phyloP scores from a whole-genome alignment of 2,888 invertebrate species.

The Ochlodes sylvanus region DNA sequence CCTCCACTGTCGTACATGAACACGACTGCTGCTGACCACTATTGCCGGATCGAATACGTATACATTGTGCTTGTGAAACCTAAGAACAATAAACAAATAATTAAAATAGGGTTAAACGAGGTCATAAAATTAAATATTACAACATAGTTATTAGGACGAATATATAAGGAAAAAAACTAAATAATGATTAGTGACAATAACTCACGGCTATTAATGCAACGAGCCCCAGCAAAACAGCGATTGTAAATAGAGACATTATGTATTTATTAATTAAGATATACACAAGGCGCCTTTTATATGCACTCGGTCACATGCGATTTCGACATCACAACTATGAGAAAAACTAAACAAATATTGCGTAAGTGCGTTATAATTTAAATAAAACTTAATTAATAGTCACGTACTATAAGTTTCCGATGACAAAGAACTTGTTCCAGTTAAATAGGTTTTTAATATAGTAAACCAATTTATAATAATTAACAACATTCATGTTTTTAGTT shows the following conservation, averaged over 20 bases:
- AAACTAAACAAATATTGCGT: slow-evolving; percentile 23
- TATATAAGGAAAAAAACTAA: slow-evolving; percentile 2
- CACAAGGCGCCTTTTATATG: slow-evolving; percentile 17
- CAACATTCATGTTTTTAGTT: too few species aligned
- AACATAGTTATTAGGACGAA: too few species aligned
- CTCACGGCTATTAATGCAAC: slow-evolving; percentile 19
- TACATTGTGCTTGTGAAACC: slow-evolving; percentile 53
- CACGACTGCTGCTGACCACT: slow-evolving; percentile 15
- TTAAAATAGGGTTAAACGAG: neutral
- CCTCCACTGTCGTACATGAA: slow-evolving; percentile 41
- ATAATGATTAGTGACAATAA: too few species aligned
- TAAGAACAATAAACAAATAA: slow-evolving; percentile 42
- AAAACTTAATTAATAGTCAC: slow-evolving; percentile 16
- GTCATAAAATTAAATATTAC: too few species aligned
- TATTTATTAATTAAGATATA: neutral
- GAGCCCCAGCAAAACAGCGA: slow-evolving; percentile 13
- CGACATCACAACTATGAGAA: slow-evolving; percentile 22
- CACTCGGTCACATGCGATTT: slow-evolving; percentile 7
- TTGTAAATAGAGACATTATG: neutral
- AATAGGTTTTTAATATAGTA: too few species aligned
- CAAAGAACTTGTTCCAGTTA: neutral
- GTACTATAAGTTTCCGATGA: neutral
- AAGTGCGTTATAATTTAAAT: slow-evolving; percentile 9
- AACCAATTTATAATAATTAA: too few species aligned
- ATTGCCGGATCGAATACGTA: slow-evolving; percentile 19